A percentile compares a stretch with the other conserved stretches of the same genome.
phyloP scores from a whole-genome alignment of 92 coral and sea anemone genomes.

The Phenganax stokvisi region DNA sequence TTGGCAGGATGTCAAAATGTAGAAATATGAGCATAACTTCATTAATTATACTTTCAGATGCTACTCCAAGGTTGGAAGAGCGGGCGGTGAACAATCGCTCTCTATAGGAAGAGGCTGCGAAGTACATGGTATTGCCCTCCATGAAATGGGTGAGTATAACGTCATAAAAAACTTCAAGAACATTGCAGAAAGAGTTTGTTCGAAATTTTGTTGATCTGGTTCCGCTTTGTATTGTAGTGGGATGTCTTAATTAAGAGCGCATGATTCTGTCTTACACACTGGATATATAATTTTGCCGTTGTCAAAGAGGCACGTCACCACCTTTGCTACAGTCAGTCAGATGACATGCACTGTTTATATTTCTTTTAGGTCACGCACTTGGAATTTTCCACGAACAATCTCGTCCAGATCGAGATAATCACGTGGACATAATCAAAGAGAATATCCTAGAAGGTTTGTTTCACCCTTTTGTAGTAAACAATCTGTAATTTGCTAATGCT shows the following conservation, averaged over 20 bases:
- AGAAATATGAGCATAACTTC: neutral
- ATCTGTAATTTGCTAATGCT: no score
- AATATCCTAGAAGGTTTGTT: constrained; percentile 33
- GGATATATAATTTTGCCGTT: no score
- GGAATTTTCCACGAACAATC: constrained; percentile 39
- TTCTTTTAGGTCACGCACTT: constrained; percentile 18
- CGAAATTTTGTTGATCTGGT: no score
- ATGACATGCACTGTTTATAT: neutral
- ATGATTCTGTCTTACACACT: no score
- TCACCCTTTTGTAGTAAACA: neutral
- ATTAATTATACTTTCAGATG: constrained; percentile 9
- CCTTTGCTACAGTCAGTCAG: neutral
- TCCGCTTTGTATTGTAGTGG: no score
- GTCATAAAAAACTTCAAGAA: neutral
- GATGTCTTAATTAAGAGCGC: no score
- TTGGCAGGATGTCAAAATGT: neutral
- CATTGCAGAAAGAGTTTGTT: neutral
- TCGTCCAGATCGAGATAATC: constrained; percentile 34
- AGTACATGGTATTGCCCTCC: constrained; percentile 29
- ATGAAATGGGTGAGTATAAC: constrained; percentile 39
- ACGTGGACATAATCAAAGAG: constrained; percentile 21
- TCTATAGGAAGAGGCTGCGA: constrained; percentile 35
- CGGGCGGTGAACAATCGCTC: constrained; percentile 23
- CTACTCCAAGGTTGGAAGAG: constrained; percentile 26
- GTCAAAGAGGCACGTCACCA: neutral